Percentiles rank a stretch among this genome's conserved stretches.
Conservation (phyloP, 2,113 vertebrate genomes). For the Actenoides lindsayi region DNA sequence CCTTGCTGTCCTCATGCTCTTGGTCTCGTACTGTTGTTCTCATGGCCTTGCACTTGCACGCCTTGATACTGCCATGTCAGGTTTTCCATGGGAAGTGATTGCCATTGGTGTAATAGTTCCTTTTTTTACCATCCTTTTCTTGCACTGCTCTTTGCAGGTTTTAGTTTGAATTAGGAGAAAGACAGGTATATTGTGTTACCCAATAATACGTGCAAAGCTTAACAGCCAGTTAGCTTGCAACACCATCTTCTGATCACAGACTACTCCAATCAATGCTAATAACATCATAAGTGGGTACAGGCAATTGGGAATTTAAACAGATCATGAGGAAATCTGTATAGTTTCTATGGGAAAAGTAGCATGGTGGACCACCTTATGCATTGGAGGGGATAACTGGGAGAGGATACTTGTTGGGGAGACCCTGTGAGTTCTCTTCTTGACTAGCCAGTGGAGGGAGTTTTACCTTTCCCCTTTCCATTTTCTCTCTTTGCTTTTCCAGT, state of each 20-base stretch:
- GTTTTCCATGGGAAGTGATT: not conserved
- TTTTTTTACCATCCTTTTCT: not conserved
- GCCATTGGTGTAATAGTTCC: not conserved
- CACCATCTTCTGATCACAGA: not conserved
- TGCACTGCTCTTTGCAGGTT: not conserved
- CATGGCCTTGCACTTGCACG: not conserved
- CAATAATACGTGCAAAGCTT: not conserved
- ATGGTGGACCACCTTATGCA: not conserved
- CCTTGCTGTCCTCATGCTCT: not conserved
- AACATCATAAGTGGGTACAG: not conserved
- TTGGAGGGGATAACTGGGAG: not conserved
- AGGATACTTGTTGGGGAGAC: not conserved
- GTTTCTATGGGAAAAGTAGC: not conserved
- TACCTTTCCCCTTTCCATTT: not conserved
- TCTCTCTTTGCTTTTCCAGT: not conserved
- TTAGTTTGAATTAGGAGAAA: not conserved
- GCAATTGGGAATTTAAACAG: not conserved
- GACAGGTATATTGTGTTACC: rapidly evolving
- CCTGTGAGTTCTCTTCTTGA: not conserved
- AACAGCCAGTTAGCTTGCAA: not conserved
- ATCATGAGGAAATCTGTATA: not conserved
- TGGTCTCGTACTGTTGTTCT: not conserved
- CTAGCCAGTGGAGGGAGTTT: not conserved
- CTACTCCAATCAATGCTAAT: not conserved
- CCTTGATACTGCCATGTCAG: not conserved